Conservation (phyloP, 1,140 invertebrate genomes). For the Acromyrmex heyeri region DNA sequence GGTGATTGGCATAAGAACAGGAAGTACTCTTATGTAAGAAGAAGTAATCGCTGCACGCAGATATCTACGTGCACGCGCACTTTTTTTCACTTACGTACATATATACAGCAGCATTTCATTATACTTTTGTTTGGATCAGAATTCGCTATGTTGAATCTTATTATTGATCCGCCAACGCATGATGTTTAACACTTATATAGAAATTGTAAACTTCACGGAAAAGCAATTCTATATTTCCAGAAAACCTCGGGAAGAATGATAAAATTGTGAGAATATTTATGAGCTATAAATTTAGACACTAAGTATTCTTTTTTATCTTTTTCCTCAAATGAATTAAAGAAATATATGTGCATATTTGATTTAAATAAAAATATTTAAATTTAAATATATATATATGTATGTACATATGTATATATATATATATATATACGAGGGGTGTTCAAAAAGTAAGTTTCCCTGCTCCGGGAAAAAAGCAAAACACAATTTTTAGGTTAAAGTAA, state of each 20-base stretch:
- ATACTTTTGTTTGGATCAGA: slow-evolving; percentile 27
- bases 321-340: background rate
- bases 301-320: background rate
- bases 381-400: background rate
- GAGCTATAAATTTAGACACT: background rate
- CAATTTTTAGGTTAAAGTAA: no score
- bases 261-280: background rate
- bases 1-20: slow-evolving; percentile 69
- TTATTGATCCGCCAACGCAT: background rate
- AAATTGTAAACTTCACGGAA: background rate
- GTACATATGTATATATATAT: no score
- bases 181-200: slow-evolving; percentile 16
- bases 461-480: no score
- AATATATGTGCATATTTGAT: background rate
- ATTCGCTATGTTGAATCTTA: slow-evolving; percentile 1
- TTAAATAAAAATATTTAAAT: background rate
- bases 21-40: slow-evolving; percentile 72
- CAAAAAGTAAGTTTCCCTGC: no score
- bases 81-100: background rate
- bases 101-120: background rate
- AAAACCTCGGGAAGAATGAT: background rate
- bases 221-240: background rate
- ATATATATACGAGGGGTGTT: no score
- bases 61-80: slow-evolving; percentile 8
- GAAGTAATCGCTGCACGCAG: slow-evolving; percentile 55